These are phyloP conservation scores for Campopleginae sp. DNA, from an alignment of 2,888 invertebrate genomes.

Conservation along the genomic window DNA sequence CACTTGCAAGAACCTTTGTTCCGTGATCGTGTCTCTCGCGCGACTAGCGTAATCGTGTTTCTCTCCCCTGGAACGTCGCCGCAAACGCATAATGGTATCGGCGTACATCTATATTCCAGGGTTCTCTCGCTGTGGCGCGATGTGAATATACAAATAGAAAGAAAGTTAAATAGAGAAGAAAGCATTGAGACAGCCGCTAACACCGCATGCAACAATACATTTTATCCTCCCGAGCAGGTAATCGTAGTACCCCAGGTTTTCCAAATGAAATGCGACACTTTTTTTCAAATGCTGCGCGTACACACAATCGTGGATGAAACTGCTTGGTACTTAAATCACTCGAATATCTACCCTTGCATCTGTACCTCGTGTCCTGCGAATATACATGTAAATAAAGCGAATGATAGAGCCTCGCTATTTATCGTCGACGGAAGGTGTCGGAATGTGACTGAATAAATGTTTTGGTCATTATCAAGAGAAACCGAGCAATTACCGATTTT, in stretches of 20 bases:
- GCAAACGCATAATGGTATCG: conserved; percentile 65
- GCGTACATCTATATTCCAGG: conserved; percentile 62
- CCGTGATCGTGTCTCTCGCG: conserved; percentile 63
- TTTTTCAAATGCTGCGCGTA: not conserved
- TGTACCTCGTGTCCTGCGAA: not conserved
- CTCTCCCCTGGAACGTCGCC: conserved; percentile 13
- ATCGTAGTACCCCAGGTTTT: not conserved
- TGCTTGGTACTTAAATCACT: not conserved
- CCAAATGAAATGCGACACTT: not conserved
- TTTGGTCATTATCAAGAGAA: not conserved
- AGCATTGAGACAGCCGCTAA: conserved; percentile 11
- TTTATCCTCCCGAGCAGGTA: not conserved
- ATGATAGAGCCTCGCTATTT: not conserved
- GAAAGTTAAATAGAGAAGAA: conserved; percentile 47
- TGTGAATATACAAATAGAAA: conserved; percentile 7
- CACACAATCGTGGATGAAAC: not conserved
- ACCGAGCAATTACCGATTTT: not conserved
- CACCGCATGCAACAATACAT: conserved; percentile 3
- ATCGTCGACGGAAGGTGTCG: not conserved
- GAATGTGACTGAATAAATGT: not conserved
- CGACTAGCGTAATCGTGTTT: conserved; percentile 67
- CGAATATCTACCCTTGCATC: not conserved
- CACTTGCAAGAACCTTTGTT: conserved; percentile 63
- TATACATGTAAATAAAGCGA: not conserved
- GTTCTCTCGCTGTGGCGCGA: conserved; percentile 32